Evolutionary conservation across 2,888 invertebrate species (phyloP), one percentile per base, ranked within the genome.

Genomic region (Bombyx huttoni): DNA sequence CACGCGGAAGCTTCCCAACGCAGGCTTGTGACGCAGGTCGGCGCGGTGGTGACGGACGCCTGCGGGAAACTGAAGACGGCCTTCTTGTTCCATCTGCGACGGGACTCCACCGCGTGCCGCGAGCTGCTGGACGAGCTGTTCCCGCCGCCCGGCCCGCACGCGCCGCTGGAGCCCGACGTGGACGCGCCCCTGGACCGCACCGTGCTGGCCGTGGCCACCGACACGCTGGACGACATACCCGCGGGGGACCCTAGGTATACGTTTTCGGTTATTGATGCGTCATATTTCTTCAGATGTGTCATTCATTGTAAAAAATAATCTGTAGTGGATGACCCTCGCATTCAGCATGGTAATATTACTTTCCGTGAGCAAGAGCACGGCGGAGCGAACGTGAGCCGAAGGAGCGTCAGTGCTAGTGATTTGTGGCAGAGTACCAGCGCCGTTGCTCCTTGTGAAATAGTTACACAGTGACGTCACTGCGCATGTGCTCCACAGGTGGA

Each of bases 221-320:
- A 95, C 72, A 89, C 97, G 63, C 91, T 97, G 52, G 94, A 98
- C 73, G 97, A 98, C 79, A 91, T 93, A 59, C 97, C 98, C 0
- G 93, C 94, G 0, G 93, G 95, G 12, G 98, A 98, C 89, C 98
- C 98, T 0, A 72, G 87, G 79, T 85, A 69, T 49, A 54, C 34
- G 7, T 7, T 6, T 24, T 13, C 10, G 8, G 10, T 35, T 24
- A 5, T 24, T 5, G 24, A 24, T 24, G 24, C 5, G 24, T n/a
- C n/a, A n/a, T n/a, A n/a, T n/a, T n/a, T n/a, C n/a, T n/a, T n/a
- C n/a, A n/a, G n/a, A n/a, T n/a, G n/a, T n/a, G n/a, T n/a, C n/a
- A n/a, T n/a, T n/a, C n/a, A n/a, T n/a, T n/a, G n/a, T n/a, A n/a
- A n/a, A n/a, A n/a, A n/a, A n/a, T n/a, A n/a, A n/a, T n/a, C n/a